These are phyloP conservation scores for Sebastes glaucus DNA, from an alignment of 2,797 vertebrate species.

Conservation along the genomic window DNA sequence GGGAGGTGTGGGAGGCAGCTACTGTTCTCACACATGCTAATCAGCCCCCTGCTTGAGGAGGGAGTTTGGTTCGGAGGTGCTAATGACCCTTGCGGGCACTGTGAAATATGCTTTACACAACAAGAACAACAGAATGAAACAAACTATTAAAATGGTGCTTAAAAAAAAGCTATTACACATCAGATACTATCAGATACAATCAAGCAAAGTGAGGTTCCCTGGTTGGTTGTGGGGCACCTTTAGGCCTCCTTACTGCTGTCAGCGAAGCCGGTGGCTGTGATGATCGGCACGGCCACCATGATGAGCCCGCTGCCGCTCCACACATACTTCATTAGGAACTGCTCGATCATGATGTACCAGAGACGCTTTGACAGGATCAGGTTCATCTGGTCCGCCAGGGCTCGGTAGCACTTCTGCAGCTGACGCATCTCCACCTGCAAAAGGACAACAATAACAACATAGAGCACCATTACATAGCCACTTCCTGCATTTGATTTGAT, in stretches of 20 bases:
- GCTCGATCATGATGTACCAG: slow-evolving; percentile 99
- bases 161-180: neutral
- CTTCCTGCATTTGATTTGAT: neutral
- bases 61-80: slow-evolving; percentile 17
- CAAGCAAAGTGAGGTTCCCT: neutral
- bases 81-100: neutral
- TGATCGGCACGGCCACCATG: slow-evolving; percentile 98
- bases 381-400: slow-evolving; percentile 94
- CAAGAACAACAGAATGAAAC: neutral
- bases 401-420: slow-evolving; percentile 95
- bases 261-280: slow-evolving; percentile 96
- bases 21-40: slow-evolving; percentile 36
- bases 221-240: neutral
- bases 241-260: slow-evolving; percentile 86
- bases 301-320: slow-evolving; percentile 96
- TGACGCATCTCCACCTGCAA: slow-evolving; percentile 96
- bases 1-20: slow-evolving; percentile 36
- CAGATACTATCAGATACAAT: neutral
- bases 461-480: neutral
- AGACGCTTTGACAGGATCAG: slow-evolving; percentile 96
- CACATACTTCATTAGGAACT: slow-evolving; percentile 99
- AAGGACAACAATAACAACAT: fast-evolving
- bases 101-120: neutral
- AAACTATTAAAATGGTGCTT: neutral
- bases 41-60: slow-evolving; percentile 12